Percentiles rank a stretch among this genome's conserved stretches.
Evolutionary conservation across 2,888 invertebrate genomes (phyloP).

Genomic region (Lampropteryx suffumata): DNA sequence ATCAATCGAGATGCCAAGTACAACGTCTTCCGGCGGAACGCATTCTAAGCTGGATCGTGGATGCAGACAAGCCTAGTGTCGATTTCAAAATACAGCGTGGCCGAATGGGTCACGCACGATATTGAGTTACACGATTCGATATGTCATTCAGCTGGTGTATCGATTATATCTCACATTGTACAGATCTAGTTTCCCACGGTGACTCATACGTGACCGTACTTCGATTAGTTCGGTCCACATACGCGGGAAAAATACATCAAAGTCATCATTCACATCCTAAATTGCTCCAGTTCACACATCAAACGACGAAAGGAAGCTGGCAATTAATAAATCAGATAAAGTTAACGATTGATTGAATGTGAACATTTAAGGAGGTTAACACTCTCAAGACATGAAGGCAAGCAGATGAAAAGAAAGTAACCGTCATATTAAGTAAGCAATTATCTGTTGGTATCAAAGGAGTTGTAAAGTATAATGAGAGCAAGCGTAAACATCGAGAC

Average conservation of each 20-base stretch:
- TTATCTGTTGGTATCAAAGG: conserved; percentile 30
- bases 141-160: conserved; percentile 52
- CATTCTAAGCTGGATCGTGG: conserved; percentile 16
- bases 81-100: conserved; percentile 46
- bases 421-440: conserved; percentile 28
- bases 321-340: conserved; percentile 31
- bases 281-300: conserved; percentile 32
- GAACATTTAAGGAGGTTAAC: conserved; percentile 24
- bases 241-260: conserved; percentile 31
- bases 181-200: conserved; percentile 54
- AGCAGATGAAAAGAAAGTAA: conserved; percentile 25
- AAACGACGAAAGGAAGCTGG: conserved; percentile 29
- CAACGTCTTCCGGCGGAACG: conserved; percentile 52
- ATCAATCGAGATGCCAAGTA: conserved; percentile 48
- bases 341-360: conserved; percentile 26
- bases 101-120: conserved; percentile 48
- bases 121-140: conserved; percentile 53
- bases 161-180: conserved; percentile 49
- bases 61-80: conserved; percentile 35
- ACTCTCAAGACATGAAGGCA: conserved; percentile 23
- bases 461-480: conserved; percentile 29
- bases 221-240: conserved; percentile 27
- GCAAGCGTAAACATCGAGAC: conserved; percentile 30
- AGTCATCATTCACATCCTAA: conserved; percentile 30
- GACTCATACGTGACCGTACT: conserved; percentile 41